Evolutionary conservation across 1,140 invertebrate species (phyloP).

Genomic region (Dinothrombium tinctorium): DNA sequence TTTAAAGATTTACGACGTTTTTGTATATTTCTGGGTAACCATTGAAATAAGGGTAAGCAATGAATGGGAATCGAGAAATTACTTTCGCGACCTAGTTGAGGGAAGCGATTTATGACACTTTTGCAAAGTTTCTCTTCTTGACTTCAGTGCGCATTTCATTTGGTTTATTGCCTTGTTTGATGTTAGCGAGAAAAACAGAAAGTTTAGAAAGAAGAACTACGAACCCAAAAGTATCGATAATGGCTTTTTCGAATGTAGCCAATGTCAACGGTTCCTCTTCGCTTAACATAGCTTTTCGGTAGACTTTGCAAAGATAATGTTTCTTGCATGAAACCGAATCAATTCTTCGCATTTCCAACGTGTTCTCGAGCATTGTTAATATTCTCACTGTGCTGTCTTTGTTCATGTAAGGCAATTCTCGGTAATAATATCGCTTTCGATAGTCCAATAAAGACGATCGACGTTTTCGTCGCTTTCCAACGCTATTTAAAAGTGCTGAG

Average conservation of each 20-base stretch:
- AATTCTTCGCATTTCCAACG: constrained; percentile 7
- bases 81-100: too few species aligned
- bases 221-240: constrained; percentile 10
- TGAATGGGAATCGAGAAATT: too few species aligned
- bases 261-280: constrained; percentile 2
- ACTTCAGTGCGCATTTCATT: too few species aligned
- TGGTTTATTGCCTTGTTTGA: too few species aligned
- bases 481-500: background rate
- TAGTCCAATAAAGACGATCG: constrained; percentile 1
- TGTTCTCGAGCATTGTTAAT: constrained; percentile 7
- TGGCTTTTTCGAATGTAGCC: constrained; percentile 6
- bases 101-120: too few species aligned
- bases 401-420: constrained; percentile 8
- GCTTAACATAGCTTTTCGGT: constrained; percentile 1
- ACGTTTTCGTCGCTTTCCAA: background rate
- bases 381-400: constrained; percentile 4
- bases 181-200: too few species aligned
- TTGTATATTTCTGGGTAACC: too few species aligned
- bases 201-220: background rate
- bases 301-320: constrained; percentile 11
- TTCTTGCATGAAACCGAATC: constrained; percentile 3
- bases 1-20: too few species aligned
- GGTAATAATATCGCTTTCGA: background rate
- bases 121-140: too few species aligned
- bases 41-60: too few species aligned